Evolutionary conservation across 2,113 vertebrate species (phyloP), one percentile per base, ranked within the genome.

Genomic region (Mugil cephalus): DNA sequence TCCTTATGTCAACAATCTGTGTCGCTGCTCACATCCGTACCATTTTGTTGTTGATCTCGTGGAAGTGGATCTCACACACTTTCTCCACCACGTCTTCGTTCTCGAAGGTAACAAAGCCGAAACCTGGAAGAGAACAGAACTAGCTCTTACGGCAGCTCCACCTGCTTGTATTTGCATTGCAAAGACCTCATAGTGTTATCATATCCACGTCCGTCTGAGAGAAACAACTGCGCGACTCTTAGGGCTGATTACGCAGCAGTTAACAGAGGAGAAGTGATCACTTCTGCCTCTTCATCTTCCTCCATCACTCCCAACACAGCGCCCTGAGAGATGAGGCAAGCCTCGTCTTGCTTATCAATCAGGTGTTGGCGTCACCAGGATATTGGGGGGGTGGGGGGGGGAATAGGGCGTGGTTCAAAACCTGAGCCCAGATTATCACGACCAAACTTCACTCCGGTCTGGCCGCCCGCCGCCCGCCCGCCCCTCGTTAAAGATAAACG

Each of bases 21-120:
- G 48, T 13, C 42, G 10, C 14, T 21, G 45, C 39, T 46, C 47
- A 24, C 6, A 13, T 11, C 10, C 55, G 1, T 82, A 98, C 97
- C 97, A 99, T 99, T 93, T 99, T 99, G 91, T 97, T 99, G 95
- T 99, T 99, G 93, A 99, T 98, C 93, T 99, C 97, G 19, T 99
- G 98, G 93, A 99, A 99, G 87, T 99, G 98, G 87, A 99, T 99
- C 91, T 99, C 98, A 18, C 98, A 99, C 67, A 99, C 98, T 93
- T 99, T 99, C 93, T 99, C 98, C 89, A 99, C 98, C 21, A 99
- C 96, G 14, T 99, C 98, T 91, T 99, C 98, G 0, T 96, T 97
- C 93, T 99, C 98, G 72, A 99, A 99, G 2, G 98, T 99, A 81
- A 99, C 98, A 74, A 99, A 99, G 6, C 98, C 98, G 34, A 99